Evolutionary conservation across 2,888 invertebrate genomes (phyloP).

Genomic region (Acanthosepion pharaonis): DNA sequence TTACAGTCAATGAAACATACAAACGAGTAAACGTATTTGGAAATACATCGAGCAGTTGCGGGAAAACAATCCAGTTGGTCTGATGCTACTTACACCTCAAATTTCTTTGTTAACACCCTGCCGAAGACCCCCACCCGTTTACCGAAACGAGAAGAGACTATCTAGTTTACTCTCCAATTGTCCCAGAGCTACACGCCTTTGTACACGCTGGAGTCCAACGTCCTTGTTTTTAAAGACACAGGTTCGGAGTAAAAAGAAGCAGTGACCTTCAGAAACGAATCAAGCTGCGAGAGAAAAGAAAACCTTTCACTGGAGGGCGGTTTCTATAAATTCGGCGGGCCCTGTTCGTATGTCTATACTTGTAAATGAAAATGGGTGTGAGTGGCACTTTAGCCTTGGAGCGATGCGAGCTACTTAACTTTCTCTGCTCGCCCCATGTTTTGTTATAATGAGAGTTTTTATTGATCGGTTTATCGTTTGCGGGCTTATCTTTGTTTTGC

Average conservation of each 20-base stretch:
- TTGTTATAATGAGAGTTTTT: neutral
- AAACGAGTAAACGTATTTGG: too few species aligned
- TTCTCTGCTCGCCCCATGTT: neutral
- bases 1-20: too few species aligned
- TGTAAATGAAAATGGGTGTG: neutral
- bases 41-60: too few species aligned
- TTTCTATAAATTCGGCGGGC: neutral
- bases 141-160: too few species aligned
- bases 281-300: neutral
- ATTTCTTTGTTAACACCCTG: neutral
- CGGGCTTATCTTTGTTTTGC: neutral
- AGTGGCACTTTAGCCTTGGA: neutral
- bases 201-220: neutral
- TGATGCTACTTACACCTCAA: too few species aligned
- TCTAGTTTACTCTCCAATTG: neutral
- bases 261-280: neutral
- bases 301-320: neutral
- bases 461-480: neutral
- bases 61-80: too few species aligned
- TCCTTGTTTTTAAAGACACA: neutral
- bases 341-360: neutral
- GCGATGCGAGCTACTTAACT: neutral
- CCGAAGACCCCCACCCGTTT: neutral
- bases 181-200: neutral
- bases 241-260: neutral